Evolutionary conservation across 2,888 invertebrate species (phyloP).

Genomic region (Micoletzkya japonica): DNA sequence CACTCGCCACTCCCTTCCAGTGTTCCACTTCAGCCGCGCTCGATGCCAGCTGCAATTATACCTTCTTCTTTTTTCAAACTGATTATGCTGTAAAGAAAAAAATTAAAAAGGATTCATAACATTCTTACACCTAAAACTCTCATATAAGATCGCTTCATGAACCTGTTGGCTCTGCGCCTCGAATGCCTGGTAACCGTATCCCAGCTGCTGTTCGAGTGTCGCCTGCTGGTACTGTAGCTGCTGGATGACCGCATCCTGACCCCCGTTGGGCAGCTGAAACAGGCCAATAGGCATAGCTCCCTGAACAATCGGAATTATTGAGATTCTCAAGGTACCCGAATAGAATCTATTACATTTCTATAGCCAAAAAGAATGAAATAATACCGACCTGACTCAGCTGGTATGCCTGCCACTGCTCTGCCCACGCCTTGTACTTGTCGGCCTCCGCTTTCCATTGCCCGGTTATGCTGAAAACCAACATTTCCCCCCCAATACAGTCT

Average conservation of each 20-base stretch:
- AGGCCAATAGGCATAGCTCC: not conserved
- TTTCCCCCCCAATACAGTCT: not conserved
- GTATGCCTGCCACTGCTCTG: conserved; percentile 60
- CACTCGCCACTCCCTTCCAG: conserved; percentile 12
- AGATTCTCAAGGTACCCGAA: not conserved
- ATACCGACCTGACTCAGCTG: conserved; percentile 51
- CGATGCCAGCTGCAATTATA: conserved; percentile 10
- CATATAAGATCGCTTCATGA: not conserved
- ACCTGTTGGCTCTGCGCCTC: conserved; percentile 62
- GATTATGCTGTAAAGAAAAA: not conserved
- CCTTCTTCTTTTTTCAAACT: no score
- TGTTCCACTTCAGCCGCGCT: conserved; percentile 1
- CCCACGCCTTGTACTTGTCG: conserved; percentile 56
- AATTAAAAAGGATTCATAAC: not conserved
- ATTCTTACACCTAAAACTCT: conserved; percentile 40
- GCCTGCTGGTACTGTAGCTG: conserved; percentile 52
- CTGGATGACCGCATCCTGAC: conserved; percentile 43
- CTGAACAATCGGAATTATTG: no score
- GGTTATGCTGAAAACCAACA: conserved; percentile 30
- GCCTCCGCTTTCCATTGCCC: conserved; percentile 59
- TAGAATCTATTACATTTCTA: not conserved
- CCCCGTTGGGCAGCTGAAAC: conserved; percentile 45
- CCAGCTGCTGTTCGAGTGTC: conserved; percentile 57
- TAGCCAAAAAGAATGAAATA: not conserved
- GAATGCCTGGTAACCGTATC: conserved; percentile 59